phyloP scores from a whole-genome alignment of 53 echinoderm and acorn worm genomes.

The Hippasteria phrygiana region DNA sequence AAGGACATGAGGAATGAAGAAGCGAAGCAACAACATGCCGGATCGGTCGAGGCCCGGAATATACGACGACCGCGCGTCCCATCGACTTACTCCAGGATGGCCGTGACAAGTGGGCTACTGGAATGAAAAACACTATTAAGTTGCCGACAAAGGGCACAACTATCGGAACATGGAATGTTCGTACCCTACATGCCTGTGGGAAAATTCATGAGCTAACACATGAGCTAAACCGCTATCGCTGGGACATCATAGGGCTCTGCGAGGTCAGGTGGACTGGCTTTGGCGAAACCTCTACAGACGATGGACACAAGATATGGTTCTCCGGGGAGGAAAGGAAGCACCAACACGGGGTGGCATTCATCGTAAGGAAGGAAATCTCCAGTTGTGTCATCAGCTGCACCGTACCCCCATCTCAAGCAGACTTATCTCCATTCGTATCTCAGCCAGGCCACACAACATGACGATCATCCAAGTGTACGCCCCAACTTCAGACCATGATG shows the following conservation, averaged over 20 bases:
- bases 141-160: slow-evolving; percentile 6
- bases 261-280: slow-evolving; percentile 45
- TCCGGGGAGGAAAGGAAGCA: neutral
- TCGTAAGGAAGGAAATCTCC: slow-evolving; percentile 18
- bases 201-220: slow-evolving; percentile 56
- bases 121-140: neutral
- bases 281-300: slow-evolving; percentile 28
- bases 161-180: slow-evolving; percentile 63
- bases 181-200: slow-evolving; percentile 40
- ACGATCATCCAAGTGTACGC: slow-evolving; percentile 67
- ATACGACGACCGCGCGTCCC: slow-evolving; percentile 31
- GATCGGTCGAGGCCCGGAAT: slow-evolving; percentile 44
- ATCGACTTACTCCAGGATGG: neutral
- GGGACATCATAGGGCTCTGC: slow-evolving; percentile 54
- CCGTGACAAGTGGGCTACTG: slow-evolving; percentile 35
- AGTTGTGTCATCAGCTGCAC: neutral
- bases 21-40: neutral
- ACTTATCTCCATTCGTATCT: slow-evolving; percentile 50
- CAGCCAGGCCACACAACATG: no score
- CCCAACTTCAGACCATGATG: slow-evolving; percentile 52
- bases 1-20: slow-evolving; percentile 7
- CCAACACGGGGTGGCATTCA: neutral
- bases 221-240: slow-evolving; percentile 52
- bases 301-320: slow-evolving; percentile 53
- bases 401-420: slow-evolving; percentile 60